Percentiles rank a stretch among this genome's conserved stretches.
These are phyloP conservation scores for Calliopsis andreniformis DNA, from an alignment of 1,140 invertebrate species.

Conservation along the genomic window DNA sequence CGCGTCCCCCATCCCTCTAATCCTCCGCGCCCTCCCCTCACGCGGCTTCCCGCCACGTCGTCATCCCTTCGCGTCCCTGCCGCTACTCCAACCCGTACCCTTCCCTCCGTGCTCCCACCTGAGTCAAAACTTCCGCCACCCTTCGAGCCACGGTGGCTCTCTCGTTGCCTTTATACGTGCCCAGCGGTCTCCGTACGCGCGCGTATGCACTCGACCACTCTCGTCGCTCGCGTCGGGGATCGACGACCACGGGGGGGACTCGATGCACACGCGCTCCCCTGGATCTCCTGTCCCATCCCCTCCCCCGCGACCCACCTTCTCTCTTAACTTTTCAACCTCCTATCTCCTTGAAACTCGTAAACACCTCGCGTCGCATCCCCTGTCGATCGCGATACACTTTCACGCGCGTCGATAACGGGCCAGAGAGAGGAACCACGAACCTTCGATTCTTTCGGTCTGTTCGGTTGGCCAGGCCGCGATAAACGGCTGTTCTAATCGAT, in stretches of 20 bases:
- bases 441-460: conserved; percentile 7
- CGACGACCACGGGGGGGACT: conserved; percentile 1
- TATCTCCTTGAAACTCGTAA: conserved; percentile 34
- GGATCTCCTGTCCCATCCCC: conserved; percentile 8
- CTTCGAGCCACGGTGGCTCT: not conserved
- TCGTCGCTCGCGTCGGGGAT: conserved; percentile 26
- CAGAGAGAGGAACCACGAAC: not conserved
- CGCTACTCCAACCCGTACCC: conserved; percentile 15
- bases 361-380: conserved; percentile 5
- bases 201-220: conserved; percentile 17
- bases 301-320: not conserved
- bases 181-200: not conserved
- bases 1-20: conserved; percentile 4
- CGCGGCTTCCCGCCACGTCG: not conserved
- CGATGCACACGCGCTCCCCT: conserved; percentile 29
- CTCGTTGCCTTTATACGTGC: conserved; percentile 5
- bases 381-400: conserved; percentile 44
- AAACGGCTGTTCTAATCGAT: no score
- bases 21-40: not conserved
- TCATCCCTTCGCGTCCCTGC: conserved; percentile 20
- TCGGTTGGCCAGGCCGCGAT: not conserved
- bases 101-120: not conserved
- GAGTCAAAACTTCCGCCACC: conserved; percentile 43
- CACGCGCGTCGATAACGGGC: conserved; percentile 14
- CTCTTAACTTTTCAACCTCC: conserved; percentile 24